Base-by-base conservation (phyloP, 2,113 vertebrate genomes). In the Noctilio leporinus region DNA sequence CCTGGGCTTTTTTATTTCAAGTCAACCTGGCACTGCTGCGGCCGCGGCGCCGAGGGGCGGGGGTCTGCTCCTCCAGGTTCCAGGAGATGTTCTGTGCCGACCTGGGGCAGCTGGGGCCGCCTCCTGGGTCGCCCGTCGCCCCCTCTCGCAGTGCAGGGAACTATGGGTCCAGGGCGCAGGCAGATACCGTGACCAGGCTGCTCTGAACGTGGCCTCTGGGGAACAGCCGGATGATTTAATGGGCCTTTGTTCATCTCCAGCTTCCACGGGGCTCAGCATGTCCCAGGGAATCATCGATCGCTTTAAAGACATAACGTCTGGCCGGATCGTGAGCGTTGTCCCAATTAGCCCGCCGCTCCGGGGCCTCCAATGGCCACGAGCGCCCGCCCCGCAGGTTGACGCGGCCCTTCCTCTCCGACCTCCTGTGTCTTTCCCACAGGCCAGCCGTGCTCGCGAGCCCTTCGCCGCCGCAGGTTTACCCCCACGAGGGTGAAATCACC, bases 241-340 rank as follows among this genome's bases (percentile, higher is more conserved):
- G 62, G 84, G 49, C 94, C 70, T 67, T 89, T 64, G 43, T 64
- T 94, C 62, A 89, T 89, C 80, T 93, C 55, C 45, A 75, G 12
- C 55, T 89, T 88, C 80, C 64, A 90, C 14, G 7, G 69, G 6
- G 22, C 33, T 88, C n/a, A 35, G 51, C 55, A n/a, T 0, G 2
- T 85, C 89, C 73, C 59, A 9, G 76, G 72, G 30, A 59, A 55
- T 51, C 75, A 89, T 28, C 7, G 86, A 89, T 90, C 81, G 59
- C 70, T 81, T 92, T 93, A 67, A 76, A 86, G 85, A 90, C 95
- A 55, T 77, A 47, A 89, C 14, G 45, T 80, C 84, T 84, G 47
- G 35, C n/a, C 11, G 17, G 16, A 55, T 81, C 1, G 7, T 82
- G 82, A 47, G 67, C 70, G 65, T 81, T 59, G 78, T 75, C 80